Evolutionary conservation across 2,113 vertebrate genomes (phyloP).

Genomic region (Poeciliopsis prolifica): DNA sequence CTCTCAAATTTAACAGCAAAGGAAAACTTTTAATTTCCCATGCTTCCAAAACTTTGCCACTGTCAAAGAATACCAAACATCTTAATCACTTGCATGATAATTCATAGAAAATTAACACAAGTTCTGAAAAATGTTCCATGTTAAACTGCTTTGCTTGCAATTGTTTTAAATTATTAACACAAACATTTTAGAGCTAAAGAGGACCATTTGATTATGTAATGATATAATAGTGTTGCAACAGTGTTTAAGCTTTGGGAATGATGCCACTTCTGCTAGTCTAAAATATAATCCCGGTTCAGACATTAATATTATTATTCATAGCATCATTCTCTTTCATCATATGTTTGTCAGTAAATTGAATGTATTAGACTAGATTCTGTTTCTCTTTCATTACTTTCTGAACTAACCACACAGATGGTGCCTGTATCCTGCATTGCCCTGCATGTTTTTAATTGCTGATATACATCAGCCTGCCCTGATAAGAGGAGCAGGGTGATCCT

Average conservation of each 20-base stretch:
- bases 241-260: not conserved
- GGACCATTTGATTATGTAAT: too few species aligned
- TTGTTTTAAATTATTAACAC: too few species aligned
- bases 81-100: too few species aligned
- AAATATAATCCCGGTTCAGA: not conserved
- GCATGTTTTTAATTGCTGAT: conserved; percentile 16
- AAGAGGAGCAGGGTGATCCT: conserved; percentile 58
- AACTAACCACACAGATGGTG: conserved; percentile 10
- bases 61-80: too few species aligned
- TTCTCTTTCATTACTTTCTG: conserved; percentile 1
- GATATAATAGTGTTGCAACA: not conserved
- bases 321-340: not conserved
- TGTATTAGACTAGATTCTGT: not conserved
- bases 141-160: too few species aligned
- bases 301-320: not conserved
- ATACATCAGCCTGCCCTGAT: conserved; percentile 12
- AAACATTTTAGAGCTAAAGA: too few species aligned
- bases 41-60: too few species aligned
- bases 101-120: too few species aligned
- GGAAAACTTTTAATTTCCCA: too few species aligned
- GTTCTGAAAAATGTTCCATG: too few species aligned
- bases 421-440: conserved; percentile 5
- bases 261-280: not conserved
- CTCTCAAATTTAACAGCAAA: too few species aligned
- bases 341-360: not conserved